phyloP scores from a whole-genome alignment of 1,140 invertebrate genomes.

The Hylaeus anthracinus region DNA sequence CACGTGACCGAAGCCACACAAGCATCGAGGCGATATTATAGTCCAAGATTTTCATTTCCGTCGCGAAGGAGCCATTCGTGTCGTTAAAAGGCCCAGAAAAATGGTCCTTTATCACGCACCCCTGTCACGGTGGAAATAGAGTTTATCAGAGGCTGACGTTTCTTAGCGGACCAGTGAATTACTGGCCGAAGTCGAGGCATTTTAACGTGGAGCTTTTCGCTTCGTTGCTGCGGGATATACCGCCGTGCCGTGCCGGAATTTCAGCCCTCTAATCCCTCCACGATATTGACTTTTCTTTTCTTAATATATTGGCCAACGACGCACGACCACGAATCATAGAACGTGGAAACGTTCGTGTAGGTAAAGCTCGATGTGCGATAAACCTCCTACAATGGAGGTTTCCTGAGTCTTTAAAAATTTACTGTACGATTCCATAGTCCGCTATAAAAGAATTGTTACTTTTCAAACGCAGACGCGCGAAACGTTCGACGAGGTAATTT shows the following conservation, averaged over 20 bases:
- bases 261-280: neutral
- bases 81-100: constrained; percentile 46
- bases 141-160: constrained; percentile 33
- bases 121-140: constrained; percentile 18
- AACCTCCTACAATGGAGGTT: too few relatives aligned
- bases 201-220: neutral
- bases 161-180: neutral
- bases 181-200: neutral
- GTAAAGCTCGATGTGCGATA: too few relatives aligned
- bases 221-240: neutral
- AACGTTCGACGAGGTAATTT: neutral
- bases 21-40: constrained; percentile 30
- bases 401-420: too few relatives aligned
- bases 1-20: constrained; percentile 1
- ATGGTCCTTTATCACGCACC: constrained; percentile 38
- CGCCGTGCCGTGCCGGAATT: neutral
- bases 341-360: too few relatives aligned
- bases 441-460: neutral
- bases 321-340: too few relatives aligned
- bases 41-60: constrained; percentile 54
- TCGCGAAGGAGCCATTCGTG: constrained; percentile 24
- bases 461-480: neutral
- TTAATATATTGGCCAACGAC: too few relatives aligned
- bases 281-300: neutral
- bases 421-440: too few relatives aligned